Base-by-base conservation (phyloP, 2,797 vertebrate species). In the Pangasius mekongensis region DNA sequence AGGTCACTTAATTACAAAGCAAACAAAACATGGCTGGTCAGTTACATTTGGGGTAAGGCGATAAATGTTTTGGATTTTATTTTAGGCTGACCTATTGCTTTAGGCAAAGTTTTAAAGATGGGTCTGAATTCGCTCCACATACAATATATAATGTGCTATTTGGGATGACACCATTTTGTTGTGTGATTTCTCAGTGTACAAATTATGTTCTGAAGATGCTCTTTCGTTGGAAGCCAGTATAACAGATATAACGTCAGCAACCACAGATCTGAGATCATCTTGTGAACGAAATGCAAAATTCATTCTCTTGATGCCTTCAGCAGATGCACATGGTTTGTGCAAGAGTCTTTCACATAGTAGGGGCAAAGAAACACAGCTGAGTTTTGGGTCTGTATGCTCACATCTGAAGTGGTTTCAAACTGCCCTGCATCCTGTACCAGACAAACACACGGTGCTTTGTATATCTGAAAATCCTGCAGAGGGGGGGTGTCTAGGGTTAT, bases 331-430 rank as follows among this genome's bases (percentile, higher is more conserved):
- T 1, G 1, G 16, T 67, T 83, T 1, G 27, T 52, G 27, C 43
- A 83, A 83, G 18, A 14, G 20, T 52, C 60, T 30, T 82, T 52
- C 22, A 84, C 36, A 80, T 43, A 5, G 30, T 27, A 60, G 9
- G 13, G 3, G 33, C 82, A 89, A 49, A 60, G 77, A 89, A 89
- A 87, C 62, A 82, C 66, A 76, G 71, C 86, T 85, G 83, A 74
- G 73, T 27, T 33, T 64, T 74, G 7, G 66, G 52, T 30, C 60
- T 58, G 14, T 33, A 88, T 30, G 47, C 84, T 84, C 52, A 91
- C 90, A 91, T 89, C 90, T 91, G 89, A 64, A 81, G 56, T 22
- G 66, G 36, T 89, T 60, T 88, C 67, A 84, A 88, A 86, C 88
- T 54, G 60, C 71, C 74, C 82, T 74, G 73, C 62, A 71, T 88